Conservation (phyloP, 1,140 invertebrate genomes). For the Acromyrmex heyeri region DNA sequence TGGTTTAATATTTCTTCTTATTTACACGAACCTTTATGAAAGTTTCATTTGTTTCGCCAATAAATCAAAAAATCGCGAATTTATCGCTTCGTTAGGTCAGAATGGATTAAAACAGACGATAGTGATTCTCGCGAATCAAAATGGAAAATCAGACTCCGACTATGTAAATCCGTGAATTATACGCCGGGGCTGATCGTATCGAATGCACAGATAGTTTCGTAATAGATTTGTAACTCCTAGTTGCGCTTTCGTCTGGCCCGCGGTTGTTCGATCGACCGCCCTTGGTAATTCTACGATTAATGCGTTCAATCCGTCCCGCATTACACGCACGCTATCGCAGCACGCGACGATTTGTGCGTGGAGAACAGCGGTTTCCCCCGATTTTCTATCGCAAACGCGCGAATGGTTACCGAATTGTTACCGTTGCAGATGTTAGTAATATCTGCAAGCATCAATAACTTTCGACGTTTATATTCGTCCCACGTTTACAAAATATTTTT, state of each 20-base stretch:
- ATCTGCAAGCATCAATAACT: constrained; percentile 50
- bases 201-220: constrained; percentile 60
- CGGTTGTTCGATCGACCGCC: constrained; percentile 52
- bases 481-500: constrained; percentile 16
- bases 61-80: constrained; percentile 8
- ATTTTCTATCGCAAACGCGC: constrained; percentile 57
- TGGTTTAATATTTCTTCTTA: not conserved
- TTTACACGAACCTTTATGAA: not conserved
- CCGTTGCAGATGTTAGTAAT: constrained; percentile 50
- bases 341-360: constrained; percentile 59
- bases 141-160: constrained; percentile 51
- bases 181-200: constrained; percentile 54
- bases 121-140: constrained; percentile 59
- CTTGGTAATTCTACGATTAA: constrained; percentile 65
- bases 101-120: constrained; percentile 37
- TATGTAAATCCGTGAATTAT: constrained; percentile 66
- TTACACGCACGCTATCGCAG: constrained; percentile 51
- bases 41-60: not conserved
- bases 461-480: constrained; percentile 63
- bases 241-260: constrained; percentile 57
- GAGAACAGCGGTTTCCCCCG: constrained; percentile 36
- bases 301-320: constrained; percentile 57
- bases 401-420: constrained; percentile 53
- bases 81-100: not conserved
- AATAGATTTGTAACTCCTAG: constrained; percentile 63